Evolutionary conservation across 2,113 vertebrate genomes (phyloP).

Genomic region (Tragulus kanchil): DNA sequence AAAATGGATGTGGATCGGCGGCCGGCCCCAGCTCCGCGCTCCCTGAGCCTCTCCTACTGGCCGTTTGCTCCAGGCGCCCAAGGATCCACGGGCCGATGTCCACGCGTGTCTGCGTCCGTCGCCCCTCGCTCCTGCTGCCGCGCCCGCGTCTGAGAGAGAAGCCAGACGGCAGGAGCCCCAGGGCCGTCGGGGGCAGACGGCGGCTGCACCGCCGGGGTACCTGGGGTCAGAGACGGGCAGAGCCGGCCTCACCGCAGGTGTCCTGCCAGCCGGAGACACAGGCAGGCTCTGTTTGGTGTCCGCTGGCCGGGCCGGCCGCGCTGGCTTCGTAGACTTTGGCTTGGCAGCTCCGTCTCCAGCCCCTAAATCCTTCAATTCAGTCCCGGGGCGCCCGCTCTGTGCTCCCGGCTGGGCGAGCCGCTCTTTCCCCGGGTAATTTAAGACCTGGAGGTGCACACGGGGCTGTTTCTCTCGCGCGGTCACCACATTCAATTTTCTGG

Average conservation of each 20-base stretch:
- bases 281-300: constrained; percentile 58
- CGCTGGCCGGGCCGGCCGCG: neutral
- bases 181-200: fast-evolving
- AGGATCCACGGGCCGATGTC: fast-evolving
- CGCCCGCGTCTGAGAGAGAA: fast-evolving
- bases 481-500: constrained; percentile 48
- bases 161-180: fast-evolving
- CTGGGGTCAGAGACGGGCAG: neutral
- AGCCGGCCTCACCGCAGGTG: neutral
- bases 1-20: neutral
- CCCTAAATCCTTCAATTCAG: neutral
- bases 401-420: neutral
- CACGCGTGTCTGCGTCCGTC: fast-evolving
- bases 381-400: neutral
- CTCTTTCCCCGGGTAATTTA: constrained; percentile 43
- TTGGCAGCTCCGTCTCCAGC: constrained; percentile 67
- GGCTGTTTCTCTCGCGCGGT: constrained; percentile 62
- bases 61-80: fast-evolving
- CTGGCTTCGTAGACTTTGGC: constrained; percentile 64
- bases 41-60: fast-evolving
- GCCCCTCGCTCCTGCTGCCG: fast-evolving
- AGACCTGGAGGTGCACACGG: neutral
- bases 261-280: constrained; percentile 44
- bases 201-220: fast-evolving
- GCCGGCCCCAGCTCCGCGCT: fast-evolving